Conservation (phyloP, 2,888 invertebrate species). For the Cryptocheilus praepositus region DNA sequence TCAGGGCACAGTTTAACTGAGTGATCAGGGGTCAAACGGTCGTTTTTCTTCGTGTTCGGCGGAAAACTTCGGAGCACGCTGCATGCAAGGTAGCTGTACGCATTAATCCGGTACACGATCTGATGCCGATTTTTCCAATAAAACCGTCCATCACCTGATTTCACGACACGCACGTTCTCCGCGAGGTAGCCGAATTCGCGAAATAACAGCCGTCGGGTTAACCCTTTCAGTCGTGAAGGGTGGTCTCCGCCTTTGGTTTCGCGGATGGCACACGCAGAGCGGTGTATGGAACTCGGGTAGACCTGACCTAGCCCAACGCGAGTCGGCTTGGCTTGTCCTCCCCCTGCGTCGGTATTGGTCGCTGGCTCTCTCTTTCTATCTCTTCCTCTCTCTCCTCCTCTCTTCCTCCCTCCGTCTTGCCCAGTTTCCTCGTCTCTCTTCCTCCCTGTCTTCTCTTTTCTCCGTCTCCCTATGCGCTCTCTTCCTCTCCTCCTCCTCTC, state of each 20-base stretch:
- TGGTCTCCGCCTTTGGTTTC: conserved; percentile 54
- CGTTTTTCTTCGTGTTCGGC: too few relatives aligned
- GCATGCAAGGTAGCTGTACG: neutral
- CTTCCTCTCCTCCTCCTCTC: conserved; percentile 3
- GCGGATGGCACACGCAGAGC: conserved; percentile 69
- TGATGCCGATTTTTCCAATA: too few relatives aligned
- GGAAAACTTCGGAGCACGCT: neutral
- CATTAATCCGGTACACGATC: too few relatives aligned
- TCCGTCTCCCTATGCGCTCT: conserved; percentile 14
- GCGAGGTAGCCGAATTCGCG: conserved; percentile 3
- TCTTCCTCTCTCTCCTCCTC: conserved; percentile 25
- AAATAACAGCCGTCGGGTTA: conserved; percentile 14
- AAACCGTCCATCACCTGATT: too few relatives aligned
- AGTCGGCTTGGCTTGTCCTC: conserved; percentile 69
- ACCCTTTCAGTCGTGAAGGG: conserved; percentile 46
- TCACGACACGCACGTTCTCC: conserved; percentile 7
- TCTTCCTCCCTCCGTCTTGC: conserved; percentile 27
- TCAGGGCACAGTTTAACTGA: neutral
- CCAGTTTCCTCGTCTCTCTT: conserved; percentile 33
- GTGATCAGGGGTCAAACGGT: too few relatives aligned
- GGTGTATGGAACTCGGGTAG: conserved; percentile 71
- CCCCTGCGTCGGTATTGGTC: conserved; percentile 66
- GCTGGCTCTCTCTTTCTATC: conserved; percentile 37
- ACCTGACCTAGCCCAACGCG: conserved; percentile 75
- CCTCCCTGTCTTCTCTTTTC: conserved; percentile 19